phyloP scores from a whole-genome alignment of 2,888 invertebrate species.

The Campoplex capitator region DNA sequence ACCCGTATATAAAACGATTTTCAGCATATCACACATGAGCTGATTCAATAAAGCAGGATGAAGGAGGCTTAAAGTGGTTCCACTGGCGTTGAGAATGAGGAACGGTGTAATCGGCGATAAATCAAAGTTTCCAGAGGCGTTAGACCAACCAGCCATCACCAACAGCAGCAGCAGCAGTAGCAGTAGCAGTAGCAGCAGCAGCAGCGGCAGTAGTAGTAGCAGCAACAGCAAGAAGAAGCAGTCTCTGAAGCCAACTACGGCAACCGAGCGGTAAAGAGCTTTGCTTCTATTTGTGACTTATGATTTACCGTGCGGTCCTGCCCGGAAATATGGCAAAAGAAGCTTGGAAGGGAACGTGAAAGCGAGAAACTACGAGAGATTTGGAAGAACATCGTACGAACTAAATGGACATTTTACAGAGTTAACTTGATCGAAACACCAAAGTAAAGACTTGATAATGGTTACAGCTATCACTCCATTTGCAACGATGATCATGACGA shows the following conservation, averaged over 20 bases:
- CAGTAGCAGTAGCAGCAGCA: not conserved
- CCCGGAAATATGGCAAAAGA: slow-evolving; percentile 24
- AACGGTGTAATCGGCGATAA: slow-evolving; percentile 61
- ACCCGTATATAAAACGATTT: not conserved
- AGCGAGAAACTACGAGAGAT: slow-evolving; percentile 39
- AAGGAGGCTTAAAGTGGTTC: slow-evolving; percentile 18
- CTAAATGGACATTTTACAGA: slow-evolving; percentile 9
- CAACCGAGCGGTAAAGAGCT: slow-evolving; percentile 43
- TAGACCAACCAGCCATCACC: slow-evolving; percentile 36
- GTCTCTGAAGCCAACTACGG: slow-evolving; percentile 9
- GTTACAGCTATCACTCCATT: slow-evolving; percentile 4
- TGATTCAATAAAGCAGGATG: slow-evolving; percentile 25
- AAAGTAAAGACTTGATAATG: slow-evolving; percentile 41
- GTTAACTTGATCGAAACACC: not conserved
- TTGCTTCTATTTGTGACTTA: slow-evolving; percentile 66
- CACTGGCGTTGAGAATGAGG: slow-evolving; percentile 47
- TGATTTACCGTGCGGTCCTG: slow-evolving; percentile 59
- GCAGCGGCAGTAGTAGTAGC: not conserved
- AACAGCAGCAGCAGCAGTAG: slow-evolving; percentile 20
- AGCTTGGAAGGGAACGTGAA: slow-evolving; percentile 8
- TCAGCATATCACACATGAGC: not conserved
- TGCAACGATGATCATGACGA: not conserved
- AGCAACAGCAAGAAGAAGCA: slow-evolving; percentile 24
- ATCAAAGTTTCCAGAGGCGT: slow-evolving; percentile 60
- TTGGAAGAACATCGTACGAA: slow-evolving; percentile 22